Percentiles rank a stretch among this genome's conserved stretches.
Conservation (phyloP, 2,888 invertebrate species). For the Callyntrura guangdongensis region DNA sequence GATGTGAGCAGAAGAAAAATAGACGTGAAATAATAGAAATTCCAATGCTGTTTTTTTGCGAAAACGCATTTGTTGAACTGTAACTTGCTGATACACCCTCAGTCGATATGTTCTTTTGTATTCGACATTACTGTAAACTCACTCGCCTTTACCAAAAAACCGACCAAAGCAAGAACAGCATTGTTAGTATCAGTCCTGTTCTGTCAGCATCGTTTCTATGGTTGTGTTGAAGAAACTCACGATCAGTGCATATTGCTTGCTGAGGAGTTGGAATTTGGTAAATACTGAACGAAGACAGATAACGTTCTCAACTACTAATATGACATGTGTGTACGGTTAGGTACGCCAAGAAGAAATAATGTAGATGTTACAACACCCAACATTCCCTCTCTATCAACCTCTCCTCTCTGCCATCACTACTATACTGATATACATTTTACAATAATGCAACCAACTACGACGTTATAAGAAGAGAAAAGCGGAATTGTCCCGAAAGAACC, state of each 20-base stretch:
- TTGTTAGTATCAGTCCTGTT: background rate
- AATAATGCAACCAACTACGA: background rate
- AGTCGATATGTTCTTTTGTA: slow-evolving; percentile 1
- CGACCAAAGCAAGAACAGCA: background rate
- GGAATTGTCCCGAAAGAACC: slow-evolving; percentile 16
- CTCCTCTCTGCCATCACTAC: background rate
- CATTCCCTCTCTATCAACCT: background rate
- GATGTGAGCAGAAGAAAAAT: slow-evolving; percentile 14
- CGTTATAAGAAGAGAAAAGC: slow-evolving; percentile 26
- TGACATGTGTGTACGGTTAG: background rate
- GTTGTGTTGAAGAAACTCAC: background rate
- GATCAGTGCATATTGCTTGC: background rate
- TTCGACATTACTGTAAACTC: background rate
- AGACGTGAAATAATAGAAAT: slow-evolving; percentile 28
- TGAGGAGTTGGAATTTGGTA: slow-evolving; percentile 12
- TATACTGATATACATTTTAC: background rate
- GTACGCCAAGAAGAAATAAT: slow-evolving; percentile 41
- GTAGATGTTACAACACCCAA: background rate
- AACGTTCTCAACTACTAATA: slow-evolving; percentile 43
- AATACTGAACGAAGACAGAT: slow-evolving; percentile 4
- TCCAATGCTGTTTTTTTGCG: background rate
- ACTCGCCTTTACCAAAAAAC: background rate
- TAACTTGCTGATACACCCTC: slow-evolving; percentile 30
- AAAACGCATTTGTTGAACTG: slow-evolving; percentile 38
- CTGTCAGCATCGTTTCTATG: background rate